phyloP scores from a whole-genome alignment of 1,140 invertebrate genomes.

The Cryptotermes secundus region DNA sequence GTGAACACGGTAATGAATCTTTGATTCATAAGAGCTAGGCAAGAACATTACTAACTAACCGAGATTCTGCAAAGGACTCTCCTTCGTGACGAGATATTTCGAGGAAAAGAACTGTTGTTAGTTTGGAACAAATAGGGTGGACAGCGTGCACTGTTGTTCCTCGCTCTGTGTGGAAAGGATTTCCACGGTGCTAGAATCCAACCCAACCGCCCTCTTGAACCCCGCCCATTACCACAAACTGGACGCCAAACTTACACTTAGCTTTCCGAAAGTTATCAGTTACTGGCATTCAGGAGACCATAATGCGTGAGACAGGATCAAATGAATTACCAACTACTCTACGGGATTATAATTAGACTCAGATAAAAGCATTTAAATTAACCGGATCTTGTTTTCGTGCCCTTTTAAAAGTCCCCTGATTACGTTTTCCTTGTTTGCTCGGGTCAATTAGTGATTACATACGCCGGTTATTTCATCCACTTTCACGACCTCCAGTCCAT shows the following conservation, averaged over 20 bases:
- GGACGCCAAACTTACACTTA: background rate
- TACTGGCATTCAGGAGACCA: background rate
- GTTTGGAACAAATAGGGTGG: background rate
- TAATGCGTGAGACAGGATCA: background rate
- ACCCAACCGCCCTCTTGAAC: background rate
- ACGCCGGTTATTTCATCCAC: background rate
- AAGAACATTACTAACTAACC: no score
- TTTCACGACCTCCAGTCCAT: background rate
- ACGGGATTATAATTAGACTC: background rate
- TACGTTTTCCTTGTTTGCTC: background rate
- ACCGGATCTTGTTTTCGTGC: background rate
- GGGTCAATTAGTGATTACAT: background rate
- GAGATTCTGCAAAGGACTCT: no score
- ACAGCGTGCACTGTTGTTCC: background rate
- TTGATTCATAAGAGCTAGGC: no score
- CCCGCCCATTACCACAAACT: background rate
- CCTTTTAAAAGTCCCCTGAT: background rate
- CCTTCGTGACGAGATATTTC: no score
- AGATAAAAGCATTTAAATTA: slow-evolving; percentile 1
- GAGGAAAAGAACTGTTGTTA: no score
- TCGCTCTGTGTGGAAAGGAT: background rate
- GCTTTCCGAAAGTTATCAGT: background rate
- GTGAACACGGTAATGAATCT: no score
- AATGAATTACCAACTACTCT: background rate
- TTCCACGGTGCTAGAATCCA: background rate